phyloP scores from a whole-genome alignment of 2,113 vertebrate genomes.

The Ptilonorhynchus violaceus region DNA sequence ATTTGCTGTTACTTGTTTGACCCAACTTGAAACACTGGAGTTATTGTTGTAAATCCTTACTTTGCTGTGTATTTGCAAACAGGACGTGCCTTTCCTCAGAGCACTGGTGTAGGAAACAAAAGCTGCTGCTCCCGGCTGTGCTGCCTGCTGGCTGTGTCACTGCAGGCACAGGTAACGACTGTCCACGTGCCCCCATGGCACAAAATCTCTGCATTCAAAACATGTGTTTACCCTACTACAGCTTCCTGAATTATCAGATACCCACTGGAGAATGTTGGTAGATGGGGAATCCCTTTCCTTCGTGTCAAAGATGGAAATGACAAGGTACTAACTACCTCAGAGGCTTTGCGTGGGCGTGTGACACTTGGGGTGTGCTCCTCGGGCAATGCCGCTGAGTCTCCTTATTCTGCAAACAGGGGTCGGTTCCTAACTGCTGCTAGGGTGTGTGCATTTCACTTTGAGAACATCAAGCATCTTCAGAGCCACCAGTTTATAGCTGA shows the following conservation, averaged over 20 bases:
- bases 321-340: accelerated
- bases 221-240: background rate
- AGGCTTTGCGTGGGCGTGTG: accelerated
- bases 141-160: background rate
- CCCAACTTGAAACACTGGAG: background rate
- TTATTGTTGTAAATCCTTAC: background rate
- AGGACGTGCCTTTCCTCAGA: background rate
- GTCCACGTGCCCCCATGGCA: accelerated
- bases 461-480: background rate
- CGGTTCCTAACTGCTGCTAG: background rate
- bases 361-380: background rate
- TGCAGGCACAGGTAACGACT: background rate
- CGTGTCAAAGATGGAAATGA: background rate
- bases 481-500: background rate
- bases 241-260: background rate
- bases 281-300: background rate
- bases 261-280: background rate
- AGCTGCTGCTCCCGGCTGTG: background rate
- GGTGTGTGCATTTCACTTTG: background rate
- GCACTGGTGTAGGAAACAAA: background rate
- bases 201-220: background rate
- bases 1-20: background rate
- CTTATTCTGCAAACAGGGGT: background rate
- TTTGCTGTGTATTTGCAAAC: background rate
- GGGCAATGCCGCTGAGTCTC: background rate